Evolutionary conservation across 1,140 invertebrate species (phyloP).

Genomic region (Aradophagus sp.): DNA sequence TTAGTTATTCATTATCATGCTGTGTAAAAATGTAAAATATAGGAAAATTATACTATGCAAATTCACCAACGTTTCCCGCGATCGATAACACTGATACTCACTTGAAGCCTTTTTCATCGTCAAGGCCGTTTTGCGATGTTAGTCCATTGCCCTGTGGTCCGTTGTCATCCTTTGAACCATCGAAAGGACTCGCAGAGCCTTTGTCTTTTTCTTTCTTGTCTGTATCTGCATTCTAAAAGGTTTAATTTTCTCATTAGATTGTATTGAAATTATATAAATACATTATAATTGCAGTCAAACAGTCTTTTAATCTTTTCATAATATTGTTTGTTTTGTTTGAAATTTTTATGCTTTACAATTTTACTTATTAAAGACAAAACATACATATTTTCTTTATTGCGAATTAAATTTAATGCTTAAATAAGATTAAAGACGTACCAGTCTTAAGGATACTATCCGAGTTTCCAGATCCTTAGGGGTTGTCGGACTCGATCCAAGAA

Average conservation of each 20-base stretch:
- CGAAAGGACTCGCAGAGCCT: slow-evolving; percentile 72
- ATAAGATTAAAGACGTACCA: slow-evolving; percentile 72
- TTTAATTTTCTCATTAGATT: no score
- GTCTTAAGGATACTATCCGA: slow-evolving; percentile 82
- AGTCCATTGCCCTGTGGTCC: slow-evolving; percentile 89
- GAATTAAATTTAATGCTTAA: not conserved
- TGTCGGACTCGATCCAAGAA: slow-evolving; percentile 91
- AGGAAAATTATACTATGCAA: no score
- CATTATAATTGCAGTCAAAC: no score
- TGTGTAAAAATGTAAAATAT: no score
- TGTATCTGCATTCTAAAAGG: slow-evolving; percentile 67
- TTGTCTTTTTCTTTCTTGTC: slow-evolving; percentile 76
- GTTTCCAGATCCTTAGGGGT: slow-evolving; percentile 81
- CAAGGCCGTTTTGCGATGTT: slow-evolving; percentile 79
- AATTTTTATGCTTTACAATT: no score
- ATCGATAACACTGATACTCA: slow-evolving; percentile 76
- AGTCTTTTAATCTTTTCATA: no score
- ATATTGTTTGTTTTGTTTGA: no score
- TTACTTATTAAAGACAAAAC: no score
- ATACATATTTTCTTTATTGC: no score
- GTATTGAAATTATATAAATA: no score
- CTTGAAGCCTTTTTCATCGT: slow-evolving; percentile 95
- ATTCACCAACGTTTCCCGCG: slow-evolving; percentile 4
- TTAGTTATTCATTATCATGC: no score
- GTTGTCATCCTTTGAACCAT: slow-evolving; percentile 78